Conservation (phyloP, 2,113 vertebrate species). For the Ceyx melanurus region DNA sequence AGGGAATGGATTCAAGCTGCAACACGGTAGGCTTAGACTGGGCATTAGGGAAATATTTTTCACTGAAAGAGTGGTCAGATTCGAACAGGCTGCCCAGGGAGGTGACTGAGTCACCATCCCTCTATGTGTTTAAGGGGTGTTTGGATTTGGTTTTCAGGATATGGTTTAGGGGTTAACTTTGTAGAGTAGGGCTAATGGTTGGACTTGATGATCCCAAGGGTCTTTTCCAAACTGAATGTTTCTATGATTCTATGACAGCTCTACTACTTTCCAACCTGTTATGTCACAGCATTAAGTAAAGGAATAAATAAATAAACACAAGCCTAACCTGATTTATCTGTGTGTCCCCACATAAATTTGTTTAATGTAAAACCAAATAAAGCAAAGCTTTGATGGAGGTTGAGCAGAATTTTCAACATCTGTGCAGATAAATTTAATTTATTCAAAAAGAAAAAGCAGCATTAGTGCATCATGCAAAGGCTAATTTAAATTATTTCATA, state of each 20-base stretch:
- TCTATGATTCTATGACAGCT: not conserved
- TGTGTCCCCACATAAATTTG: slow-evolving; percentile 59
- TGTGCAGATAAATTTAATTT: slow-evolving; percentile 73
- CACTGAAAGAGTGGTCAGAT: too few relatives aligned
- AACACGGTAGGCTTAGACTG: too few relatives aligned
- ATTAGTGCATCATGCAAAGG: slow-evolving; percentile 40
- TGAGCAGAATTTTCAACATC: slow-evolving; percentile 71
- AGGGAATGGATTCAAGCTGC: too few relatives aligned
- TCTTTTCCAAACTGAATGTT: too few relatives aligned
- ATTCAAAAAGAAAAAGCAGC: slow-evolving; percentile 53
- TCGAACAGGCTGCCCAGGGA: too few relatives aligned
- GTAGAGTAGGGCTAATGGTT: too few relatives aligned
- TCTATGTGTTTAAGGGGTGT: too few relatives aligned
- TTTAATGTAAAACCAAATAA: slow-evolving; percentile 71
- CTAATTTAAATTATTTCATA: slow-evolving; percentile 58
- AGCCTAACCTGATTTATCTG: slow-evolving; percentile 55
- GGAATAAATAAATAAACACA: slow-evolving; percentile 44
- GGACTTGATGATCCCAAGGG: too few relatives aligned
- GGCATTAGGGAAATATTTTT: too few relatives aligned
- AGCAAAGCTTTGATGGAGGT: slow-evolving; percentile 57
- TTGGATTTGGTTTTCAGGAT: too few relatives aligned
- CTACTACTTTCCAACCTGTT: slow-evolving; percentile 22
- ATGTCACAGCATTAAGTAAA: slow-evolving; percentile 28
- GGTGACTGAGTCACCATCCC: too few relatives aligned
- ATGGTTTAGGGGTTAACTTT: too few relatives aligned